phyloP scores from a whole-genome alignment of 2,888 invertebrate species.

The Trypoxylon attenuatum region DNA sequence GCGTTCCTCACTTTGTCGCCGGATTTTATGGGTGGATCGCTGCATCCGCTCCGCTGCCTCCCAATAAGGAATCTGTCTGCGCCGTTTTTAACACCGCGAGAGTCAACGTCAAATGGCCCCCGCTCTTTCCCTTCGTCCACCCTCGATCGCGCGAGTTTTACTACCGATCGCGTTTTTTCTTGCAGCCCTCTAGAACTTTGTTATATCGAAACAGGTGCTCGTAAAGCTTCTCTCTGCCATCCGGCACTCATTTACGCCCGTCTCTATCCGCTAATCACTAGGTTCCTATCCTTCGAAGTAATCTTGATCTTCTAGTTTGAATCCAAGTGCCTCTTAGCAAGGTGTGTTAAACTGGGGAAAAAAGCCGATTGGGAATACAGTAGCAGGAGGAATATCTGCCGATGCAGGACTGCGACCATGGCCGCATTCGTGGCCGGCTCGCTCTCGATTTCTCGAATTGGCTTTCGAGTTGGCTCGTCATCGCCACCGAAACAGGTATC shows the following conservation, averaged over 20 bases:
- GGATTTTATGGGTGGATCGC: conserved; percentile 49
- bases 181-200: background rate
- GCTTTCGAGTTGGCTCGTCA: too few species aligned
- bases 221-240: conserved; percentile 34
- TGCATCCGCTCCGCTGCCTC: conserved; percentile 3
- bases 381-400: too few species aligned
- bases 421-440: too few species aligned
- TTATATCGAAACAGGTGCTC: conserved; percentile 45
- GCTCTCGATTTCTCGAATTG: too few species aligned
- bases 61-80: conserved; percentile 42
- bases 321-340: too few species aligned
- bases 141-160: background rate
- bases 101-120: conserved; percentile 2
- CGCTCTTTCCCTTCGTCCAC: too few species aligned
- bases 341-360: too few species aligned
- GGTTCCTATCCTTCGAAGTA: too few species aligned
- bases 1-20: conserved; percentile 57
- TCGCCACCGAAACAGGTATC: conserved; percentile 34
- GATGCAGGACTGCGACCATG: too few species aligned
- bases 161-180: conserved; percentile 12
- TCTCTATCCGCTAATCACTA: background rate
- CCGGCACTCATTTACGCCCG: conserved; percentile 7
- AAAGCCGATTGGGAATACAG: too few species aligned
- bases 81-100: conserved; percentile 43
- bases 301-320: too few species aligned